Percentiles rank a stretch among this genome's conserved stretches.
Conservation (phyloP, 2,888 invertebrate species). For the Drosophila multiciliata region DNA sequence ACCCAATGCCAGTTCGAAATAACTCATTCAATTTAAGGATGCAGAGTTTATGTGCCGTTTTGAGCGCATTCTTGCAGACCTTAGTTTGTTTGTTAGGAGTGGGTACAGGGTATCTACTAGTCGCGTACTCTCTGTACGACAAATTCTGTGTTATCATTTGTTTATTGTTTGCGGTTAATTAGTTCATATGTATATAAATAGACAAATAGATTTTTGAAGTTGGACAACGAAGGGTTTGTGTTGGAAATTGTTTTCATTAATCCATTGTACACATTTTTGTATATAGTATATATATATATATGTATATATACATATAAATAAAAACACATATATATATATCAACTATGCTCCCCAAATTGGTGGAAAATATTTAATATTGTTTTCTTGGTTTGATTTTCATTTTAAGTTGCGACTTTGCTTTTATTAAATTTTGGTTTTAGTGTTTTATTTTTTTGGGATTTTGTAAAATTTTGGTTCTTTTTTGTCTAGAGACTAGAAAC, state of each 20-base stretch:
- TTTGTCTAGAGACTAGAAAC: conserved; percentile 62
- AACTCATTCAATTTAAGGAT: not conserved
- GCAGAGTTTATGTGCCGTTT: not conserved
- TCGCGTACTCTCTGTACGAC: not conserved
- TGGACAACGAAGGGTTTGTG: conserved; percentile 56
- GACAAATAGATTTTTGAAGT: conserved; percentile 70
- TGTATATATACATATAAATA: conserved; percentile 38
- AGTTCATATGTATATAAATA: conserved; percentile 72
- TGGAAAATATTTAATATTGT: conserved; percentile 66
- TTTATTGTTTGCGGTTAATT: conserved; percentile 26
- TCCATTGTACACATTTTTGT: conserved; percentile 39
- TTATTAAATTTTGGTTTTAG: not conserved
- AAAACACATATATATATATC: conserved; percentile 21
- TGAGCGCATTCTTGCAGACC: not conserved
- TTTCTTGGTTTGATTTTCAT: conserved; percentile 28
- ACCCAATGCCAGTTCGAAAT: not conserved
- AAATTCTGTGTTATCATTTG: conserved; percentile 1
- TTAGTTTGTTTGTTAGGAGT: not conserved
- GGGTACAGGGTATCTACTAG: not conserved
- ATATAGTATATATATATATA: conserved; percentile 36
- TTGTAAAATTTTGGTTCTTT: conserved; percentile 79
- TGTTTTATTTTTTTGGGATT: conserved; percentile 12
- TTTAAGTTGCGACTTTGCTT: conserved; percentile 2
- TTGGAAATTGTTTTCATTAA: conserved; percentile 44
- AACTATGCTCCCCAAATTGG: conserved; percentile 66